Base-by-base conservation (phyloP, 2,888 invertebrate species). In the Clitarchus hookeri region DNA sequence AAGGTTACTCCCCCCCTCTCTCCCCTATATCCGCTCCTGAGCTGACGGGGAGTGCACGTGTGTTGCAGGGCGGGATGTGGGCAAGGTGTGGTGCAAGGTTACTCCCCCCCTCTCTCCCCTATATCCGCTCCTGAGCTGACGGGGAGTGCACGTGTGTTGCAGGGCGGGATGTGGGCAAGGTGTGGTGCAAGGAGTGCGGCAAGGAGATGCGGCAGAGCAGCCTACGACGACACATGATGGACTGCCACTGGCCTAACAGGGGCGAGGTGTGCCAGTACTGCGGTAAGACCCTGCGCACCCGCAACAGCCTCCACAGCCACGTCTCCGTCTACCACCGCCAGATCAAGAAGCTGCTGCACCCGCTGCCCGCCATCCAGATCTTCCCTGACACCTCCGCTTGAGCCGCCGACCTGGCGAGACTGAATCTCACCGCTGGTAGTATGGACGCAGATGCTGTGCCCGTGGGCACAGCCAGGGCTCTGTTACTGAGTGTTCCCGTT, bases 181-280 rank as follows among this genome's bases (percentile, higher is more conserved):
- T 19, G 8, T 23, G 65, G 19, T 82, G 82, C 27, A 25, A 11
- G 0, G 27, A 36, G 82, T 82, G 82, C 19, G 82, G 82, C 13
- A 82, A 82, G 27, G 82, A 36, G 44, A 82, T 82, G 82, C 82
- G 82, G 36, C 27, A 82, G 44, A 27, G 25, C 13, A 82, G 82
- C 44, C 82, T 82, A 27, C 12, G 27, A 19, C 27, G 82, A 9
- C 82, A 82, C 82, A 82, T 82, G 27, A 44, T 36, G 27, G 82
- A 82, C 44, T 23, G 82, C 23, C 82, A 82, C 82, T 36, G 12
- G 82, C 82, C 82, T 12, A 82, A 27, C 44, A 19, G 0, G 44
- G 82, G 27, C 16, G 82, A 82, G 44, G 27, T 27, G 16, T 82
- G 82, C 44, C 82, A 6, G 25, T 82, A 82, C 44, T 82, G 82